These are phyloP conservation scores for Stegostoma tigrinum DNA, from an alignment of 2,113 vertebrate genomes.

Conservation along the genomic window DNA sequence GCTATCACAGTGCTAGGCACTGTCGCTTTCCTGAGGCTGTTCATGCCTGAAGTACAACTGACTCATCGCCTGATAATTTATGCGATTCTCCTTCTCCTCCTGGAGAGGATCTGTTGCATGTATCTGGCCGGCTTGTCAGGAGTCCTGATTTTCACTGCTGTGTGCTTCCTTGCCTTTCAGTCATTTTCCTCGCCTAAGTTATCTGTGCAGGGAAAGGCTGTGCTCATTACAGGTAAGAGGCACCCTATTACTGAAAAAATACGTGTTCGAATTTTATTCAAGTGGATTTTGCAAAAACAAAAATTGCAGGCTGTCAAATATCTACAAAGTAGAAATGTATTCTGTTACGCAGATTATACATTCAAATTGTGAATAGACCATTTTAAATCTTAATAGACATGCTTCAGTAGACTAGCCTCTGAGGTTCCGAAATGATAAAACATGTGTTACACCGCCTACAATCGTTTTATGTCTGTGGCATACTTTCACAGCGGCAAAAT, in stretches of 20 bases:
- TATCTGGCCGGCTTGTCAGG: conserved; percentile 13
- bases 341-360: background rate
- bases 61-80: conserved; percentile 1
- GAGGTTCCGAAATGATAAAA: background rate
- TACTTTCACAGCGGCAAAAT: background rate
- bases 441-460: background rate
- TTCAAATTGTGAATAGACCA: background rate
- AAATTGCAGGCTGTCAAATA: background rate
- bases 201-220: conserved; percentile 14
- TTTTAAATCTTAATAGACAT: background rate
- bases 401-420: background rate
- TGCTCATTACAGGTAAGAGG: conserved; percentile 17
- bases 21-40: background rate
- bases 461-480: background rate
- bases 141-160: background rate
- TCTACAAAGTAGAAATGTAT: background rate
- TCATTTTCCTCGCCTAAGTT: background rate
- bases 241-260: background rate
- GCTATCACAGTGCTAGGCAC: background rate
- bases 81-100: background rate
- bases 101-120: conserved; percentile 12
- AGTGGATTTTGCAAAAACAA: background rate
- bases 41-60: background rate
- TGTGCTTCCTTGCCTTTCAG: background rate
- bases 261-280: background rate